These are phyloP conservation scores for Micromussa lordhowensis DNA, from an alignment of 92 coral and sea anemone species.

Conservation along the genomic window DNA sequence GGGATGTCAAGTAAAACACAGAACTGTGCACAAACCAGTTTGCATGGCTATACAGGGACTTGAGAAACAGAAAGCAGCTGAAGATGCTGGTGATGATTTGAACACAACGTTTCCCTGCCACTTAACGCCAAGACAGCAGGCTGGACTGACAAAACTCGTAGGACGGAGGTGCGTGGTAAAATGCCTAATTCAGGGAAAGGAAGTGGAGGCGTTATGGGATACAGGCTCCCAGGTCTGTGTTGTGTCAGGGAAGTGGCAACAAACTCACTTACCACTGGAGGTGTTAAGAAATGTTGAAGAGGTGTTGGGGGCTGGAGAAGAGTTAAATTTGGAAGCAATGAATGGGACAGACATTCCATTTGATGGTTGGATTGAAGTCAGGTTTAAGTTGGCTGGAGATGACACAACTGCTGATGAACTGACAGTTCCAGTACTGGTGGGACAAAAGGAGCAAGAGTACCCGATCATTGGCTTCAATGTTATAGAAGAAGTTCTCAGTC, in stretches of 20 bases:
- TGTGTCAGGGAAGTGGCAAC: slow-evolving; percentile 33
- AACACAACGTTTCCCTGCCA: slow-evolving; percentile 51
- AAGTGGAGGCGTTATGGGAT: slow-evolving; percentile 68
- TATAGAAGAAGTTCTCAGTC: slow-evolving; percentile 51
- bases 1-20: slow-evolving; percentile 11
- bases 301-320: slow-evolving; percentile 68
- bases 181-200: slow-evolving; percentile 18
- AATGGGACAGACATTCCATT: too few relatives aligned
- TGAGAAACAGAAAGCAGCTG: too few relatives aligned
- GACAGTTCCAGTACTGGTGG: too few relatives aligned
- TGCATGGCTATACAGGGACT: slow-evolving; percentile 51
- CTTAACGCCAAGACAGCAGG: slow-evolving; percentile 10
- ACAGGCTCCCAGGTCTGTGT: slow-evolving; percentile 74
- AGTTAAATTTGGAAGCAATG: too few relatives aligned
- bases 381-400: too few relatives aligned
- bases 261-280: slow-evolving; percentile 39
- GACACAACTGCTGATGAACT: too few relatives aligned
- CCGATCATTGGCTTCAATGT: too few relatives aligned
- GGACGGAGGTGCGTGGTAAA: too few relatives aligned
- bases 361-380: too few relatives aligned
- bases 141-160: too few relatives aligned
- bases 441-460: too few relatives aligned
- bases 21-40: slow-evolving; percentile 26
- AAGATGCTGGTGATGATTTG: slow-evolving; percentile 18
- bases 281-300: slow-evolving; percentile 46